phyloP scores from a whole-genome alignment of 2,888 invertebrate genomes.

The Drosophila ustulata region DNA sequence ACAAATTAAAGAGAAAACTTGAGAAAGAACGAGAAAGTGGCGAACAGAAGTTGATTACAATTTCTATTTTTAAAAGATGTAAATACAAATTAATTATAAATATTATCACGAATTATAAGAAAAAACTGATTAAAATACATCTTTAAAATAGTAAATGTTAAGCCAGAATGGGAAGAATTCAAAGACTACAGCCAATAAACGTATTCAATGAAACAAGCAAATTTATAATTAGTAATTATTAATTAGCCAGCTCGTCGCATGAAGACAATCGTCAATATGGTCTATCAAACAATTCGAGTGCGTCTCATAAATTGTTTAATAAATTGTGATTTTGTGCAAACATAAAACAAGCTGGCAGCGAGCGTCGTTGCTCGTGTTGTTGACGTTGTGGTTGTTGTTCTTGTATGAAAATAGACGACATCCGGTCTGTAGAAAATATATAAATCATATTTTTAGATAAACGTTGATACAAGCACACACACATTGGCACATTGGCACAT shows the following conservation, averaged over 20 bases:
- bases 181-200: no score
- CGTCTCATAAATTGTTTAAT: constrained; percentile 52
- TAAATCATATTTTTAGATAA: constrained; percentile 80
- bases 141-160: no score
- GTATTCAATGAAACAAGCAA: not conserved
- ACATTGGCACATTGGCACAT: not conserved
- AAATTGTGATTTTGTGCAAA: constrained; percentile 58
- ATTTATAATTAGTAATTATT: not conserved
- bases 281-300: constrained; percentile 52
- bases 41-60: not conserved
- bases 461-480: constrained; percentile 43
- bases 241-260: not conserved
- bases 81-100: no score
- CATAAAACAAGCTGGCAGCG: constrained; percentile 38
- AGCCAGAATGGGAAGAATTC: no score
- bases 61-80: not conserved
- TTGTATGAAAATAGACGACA: constrained; percentile 82
- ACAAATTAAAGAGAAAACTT: not conserved
- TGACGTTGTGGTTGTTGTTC: constrained; percentile 50
- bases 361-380: constrained; percentile 9
- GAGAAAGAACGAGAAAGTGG: not conserved
- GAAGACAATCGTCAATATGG: not conserved
- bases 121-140: no score
- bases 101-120: no score
- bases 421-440: constrained; percentile 79